Conservation (phyloP, 1,140 invertebrate genomes). For the Bombus superbus region DNA sequence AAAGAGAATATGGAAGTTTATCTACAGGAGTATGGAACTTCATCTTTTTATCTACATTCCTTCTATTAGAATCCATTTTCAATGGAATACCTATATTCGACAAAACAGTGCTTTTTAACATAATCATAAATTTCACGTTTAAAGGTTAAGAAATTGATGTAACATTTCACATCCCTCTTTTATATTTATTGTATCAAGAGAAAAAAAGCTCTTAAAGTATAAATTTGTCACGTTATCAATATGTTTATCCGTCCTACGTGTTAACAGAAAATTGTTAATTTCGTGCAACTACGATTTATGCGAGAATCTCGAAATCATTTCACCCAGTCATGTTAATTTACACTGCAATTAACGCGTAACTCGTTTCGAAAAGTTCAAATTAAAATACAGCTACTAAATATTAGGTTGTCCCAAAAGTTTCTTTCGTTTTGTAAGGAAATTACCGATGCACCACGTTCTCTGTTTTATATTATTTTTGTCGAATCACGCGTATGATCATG, state of each 20-base stretch:
- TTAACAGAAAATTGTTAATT: background rate
- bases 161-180: background rate
- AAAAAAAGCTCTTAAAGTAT: background rate
- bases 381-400: background rate
- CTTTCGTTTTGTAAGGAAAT: too few species aligned
- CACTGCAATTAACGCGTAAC: background rate
- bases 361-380: background rate
- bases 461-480: too few species aligned
- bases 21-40: background rate
- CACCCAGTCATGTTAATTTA: background rate
- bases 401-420: too few species aligned
- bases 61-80: slow-evolving; percentile 6
- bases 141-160: background rate
- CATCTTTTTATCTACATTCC: background rate
- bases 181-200: background rate
- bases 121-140: slow-evolving; percentile 10
- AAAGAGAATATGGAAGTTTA: background rate
- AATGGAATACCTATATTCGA: slow-evolving; percentile 5
- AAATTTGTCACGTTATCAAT: background rate
- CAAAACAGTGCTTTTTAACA: background rate
- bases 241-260: background rate
- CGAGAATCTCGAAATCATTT: too few species aligned
- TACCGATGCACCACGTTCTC: too few species aligned
- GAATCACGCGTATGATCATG: too few species aligned
- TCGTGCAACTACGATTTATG: too few species aligned